A percentile compares a stretch with the other conserved stretches of the same genome.
Conservation (phyloP, 2,888 invertebrate species). For the Epistrophe grossulariae region DNA sequence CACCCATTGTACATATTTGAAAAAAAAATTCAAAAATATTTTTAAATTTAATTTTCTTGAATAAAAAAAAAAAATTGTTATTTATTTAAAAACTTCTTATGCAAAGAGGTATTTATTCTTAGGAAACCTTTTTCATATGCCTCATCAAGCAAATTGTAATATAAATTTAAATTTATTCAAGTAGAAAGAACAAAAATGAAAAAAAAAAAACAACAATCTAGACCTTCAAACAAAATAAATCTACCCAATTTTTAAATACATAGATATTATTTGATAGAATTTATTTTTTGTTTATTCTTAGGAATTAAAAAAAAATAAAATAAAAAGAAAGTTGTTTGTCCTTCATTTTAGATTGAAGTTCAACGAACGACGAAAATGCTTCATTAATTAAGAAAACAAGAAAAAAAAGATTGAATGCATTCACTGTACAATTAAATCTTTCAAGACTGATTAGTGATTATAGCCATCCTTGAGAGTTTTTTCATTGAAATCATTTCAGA, state of each 20-base stretch:
- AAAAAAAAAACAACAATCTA: neutral
- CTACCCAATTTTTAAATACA: conserved; percentile 29
- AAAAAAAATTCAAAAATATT: neutral
- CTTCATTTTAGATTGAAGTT: neutral
- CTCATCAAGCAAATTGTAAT: conserved; percentile 51
- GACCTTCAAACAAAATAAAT: conserved; percentile 20
- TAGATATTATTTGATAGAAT: conserved; percentile 16
- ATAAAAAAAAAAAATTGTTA: neutral
- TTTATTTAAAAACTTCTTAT: conserved; percentile 35
- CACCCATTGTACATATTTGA: neutral
- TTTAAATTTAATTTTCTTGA: conserved; percentile 9
- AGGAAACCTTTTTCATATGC: conserved; percentile 46
- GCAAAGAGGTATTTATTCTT: conserved; percentile 34
- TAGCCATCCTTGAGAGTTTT: no score
- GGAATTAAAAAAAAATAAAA: conserved; percentile 29
- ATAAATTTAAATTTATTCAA: conserved; percentile 34
- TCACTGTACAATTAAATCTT: conserved; percentile 21
- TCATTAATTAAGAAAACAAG: conserved; percentile 1
- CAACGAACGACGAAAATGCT: neutral
- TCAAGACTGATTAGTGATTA: neutral
- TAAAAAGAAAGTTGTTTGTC: conserved; percentile 6
- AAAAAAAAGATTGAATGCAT: conserved; percentile 38
- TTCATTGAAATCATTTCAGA: no score
- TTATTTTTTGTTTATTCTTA: neutral
- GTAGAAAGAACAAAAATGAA: conserved; percentile 8